Evolutionary conservation across 1,140 invertebrate genomes (phyloP), one percentile per base, ranked within the genome.

Genomic region (Listronotus oregonensis): DNA sequence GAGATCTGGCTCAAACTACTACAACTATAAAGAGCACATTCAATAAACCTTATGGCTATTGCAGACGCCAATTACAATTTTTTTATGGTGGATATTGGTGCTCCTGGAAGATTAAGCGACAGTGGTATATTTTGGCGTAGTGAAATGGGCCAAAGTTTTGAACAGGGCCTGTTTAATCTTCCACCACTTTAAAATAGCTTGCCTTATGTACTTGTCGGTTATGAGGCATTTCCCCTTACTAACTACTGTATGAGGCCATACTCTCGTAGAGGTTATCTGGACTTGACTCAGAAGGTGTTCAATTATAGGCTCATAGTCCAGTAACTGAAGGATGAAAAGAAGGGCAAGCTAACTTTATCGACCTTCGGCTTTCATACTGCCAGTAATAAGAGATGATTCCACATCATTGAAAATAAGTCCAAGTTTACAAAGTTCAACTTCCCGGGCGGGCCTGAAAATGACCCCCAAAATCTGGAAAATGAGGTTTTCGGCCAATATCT

Each of bases 141-240:
- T 39, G 37, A 6, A 39, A 39, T 39, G 37, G 37, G 37, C 12
- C 37, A 39, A 39, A 12, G 37, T 39, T 39, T 39, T 12, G 37
- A 39, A 8, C 37, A 39, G 12, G 12, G 12, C 12, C 37, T 39
- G 6, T 39, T 39, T 39, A 39, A 39, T 39, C 37, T 39, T 39
- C 37, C 37, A 39, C 37, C 37, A 39, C 37, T 12, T 39, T n/a
- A n/a, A n/a, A n/a, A n/a, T n/a, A n/a, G n/a, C n/a, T n/a, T 67
- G 8, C 59, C 65, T 2, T 62, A 56, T 18, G 21, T 61, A 40
- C 37, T 85, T 72, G 67, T 84, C 21, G 82, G 74, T 9, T 82
- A 85, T 73, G 80, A 82, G 56, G 82, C 80, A 46, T 85, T 85
- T 76, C 70, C 80, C 50, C 51, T 83, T 40, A 66, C 64, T 46